Base-by-base conservation (phyloP, 2,113 vertebrate genomes). In the Petroica traversi region DNA sequence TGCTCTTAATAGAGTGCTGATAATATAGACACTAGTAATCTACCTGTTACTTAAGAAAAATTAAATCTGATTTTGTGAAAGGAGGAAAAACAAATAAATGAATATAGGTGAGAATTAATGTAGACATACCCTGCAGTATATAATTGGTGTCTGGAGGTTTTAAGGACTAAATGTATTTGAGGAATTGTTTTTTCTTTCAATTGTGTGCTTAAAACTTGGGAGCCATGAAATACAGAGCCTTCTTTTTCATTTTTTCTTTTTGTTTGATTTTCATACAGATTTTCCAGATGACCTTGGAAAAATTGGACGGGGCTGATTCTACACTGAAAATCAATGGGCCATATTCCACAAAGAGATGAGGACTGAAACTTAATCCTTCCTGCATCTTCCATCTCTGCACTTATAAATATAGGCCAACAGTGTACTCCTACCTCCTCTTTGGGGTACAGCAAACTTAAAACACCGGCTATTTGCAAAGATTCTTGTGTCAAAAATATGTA, bases 1-100 rank as follows among this genome's bases (percentile, higher is more conserved):
- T 95, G 61, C 66, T 93, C 62, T 94, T 96, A 96, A 96, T 97
- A 92, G 92, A 88, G 72, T 96, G 82, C 90, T 96, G 96, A 96
- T 97, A 96, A 96, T 95, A 94, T 19, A 86, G 95, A 93, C 96
- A 95, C 85, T 15, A 55, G 94, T 86, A 92, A 95, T 97, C 94
- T 93, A 77, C 96, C 95, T 97, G 64, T 85, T 95, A 92, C 85
- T 92, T 95, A 92, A 96, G 89, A 93, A 92, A 95, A 95, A 93
- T 86, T 96, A 93, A 96, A 96, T 94, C 92, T 94, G 93, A 95
- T 95, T 90, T 81, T 45, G 41, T 57, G 85, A 88, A 90, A 93
- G 63, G 48, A 80, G 48, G n/a, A 54, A 89, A 95, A 95, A 18
- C 16, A 96, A 94, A 93, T 55, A 84, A 89, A 93, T 45, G 19